Conservation (phyloP, 2,888 invertebrate genomes). For the Sminthurinus aureus region DNA sequence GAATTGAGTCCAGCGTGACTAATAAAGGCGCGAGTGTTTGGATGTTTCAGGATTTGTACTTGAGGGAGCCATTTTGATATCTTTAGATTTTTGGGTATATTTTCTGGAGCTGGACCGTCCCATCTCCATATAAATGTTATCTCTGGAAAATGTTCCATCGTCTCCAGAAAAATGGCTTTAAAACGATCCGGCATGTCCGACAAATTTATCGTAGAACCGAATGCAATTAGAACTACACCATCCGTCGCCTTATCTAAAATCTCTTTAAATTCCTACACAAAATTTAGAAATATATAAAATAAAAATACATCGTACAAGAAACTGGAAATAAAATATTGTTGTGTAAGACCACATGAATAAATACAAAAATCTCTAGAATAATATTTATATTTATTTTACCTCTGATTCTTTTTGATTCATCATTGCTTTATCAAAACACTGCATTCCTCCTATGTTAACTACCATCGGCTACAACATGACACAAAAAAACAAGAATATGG, state of each 20-base stretch:
- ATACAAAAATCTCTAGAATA: neutral
- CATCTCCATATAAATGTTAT: constrained; percentile 56
- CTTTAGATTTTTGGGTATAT: constrained; percentile 56
- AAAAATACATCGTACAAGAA: neutral
- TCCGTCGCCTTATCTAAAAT: constrained; percentile 21
- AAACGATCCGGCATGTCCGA: constrained; percentile 38
- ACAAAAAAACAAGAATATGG: neutral
- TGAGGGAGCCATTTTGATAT: constrained; percentile 59
- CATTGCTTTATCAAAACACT: constrained; percentile 16
- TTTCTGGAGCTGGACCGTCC: constrained; percentile 46
- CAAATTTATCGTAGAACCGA: constrained; percentile 42
- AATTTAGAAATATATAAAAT: too few relatives aligned
- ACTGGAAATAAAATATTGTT: neutral
- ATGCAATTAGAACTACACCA: constrained; percentile 24
- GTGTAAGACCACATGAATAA: neutral
- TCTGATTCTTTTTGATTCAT: constrained; percentile 12
- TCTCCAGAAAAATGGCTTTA: constrained; percentile 43
- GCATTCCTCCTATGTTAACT: constrained; percentile 46
- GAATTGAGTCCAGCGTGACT: constrained; percentile 64
- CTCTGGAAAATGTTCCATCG: constrained; percentile 44
- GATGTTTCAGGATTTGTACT: constrained; percentile 51
- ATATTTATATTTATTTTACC: neutral
- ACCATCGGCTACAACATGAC: constrained; percentile 25
- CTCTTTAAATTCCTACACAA: constrained; percentile 40
- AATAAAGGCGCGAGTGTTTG: constrained; percentile 62